Percentiles rank a stretch among this genome's conserved stretches.
Conservation (phyloP, 1,140 invertebrate genomes). For the Nasonia vitripennis region DNA sequence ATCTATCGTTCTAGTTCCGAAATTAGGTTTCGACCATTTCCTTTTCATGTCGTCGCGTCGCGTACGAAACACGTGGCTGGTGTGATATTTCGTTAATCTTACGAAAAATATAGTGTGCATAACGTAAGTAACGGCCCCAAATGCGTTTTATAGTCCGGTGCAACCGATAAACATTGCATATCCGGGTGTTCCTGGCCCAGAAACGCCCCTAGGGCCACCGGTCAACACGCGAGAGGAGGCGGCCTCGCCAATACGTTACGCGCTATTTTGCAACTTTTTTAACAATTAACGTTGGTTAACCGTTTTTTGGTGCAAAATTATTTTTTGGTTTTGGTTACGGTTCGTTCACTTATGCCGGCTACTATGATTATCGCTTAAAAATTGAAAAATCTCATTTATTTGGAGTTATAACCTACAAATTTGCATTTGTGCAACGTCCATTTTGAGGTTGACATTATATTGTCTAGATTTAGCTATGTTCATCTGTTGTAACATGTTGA, state of each 20-base stretch:
- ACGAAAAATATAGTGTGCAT: slow-evolving; percentile 59
- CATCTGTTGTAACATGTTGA: neutral
- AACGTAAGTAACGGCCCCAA: slow-evolving; percentile 59
- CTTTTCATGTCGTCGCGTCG: slow-evolving; percentile 65
- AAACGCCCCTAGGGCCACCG: neutral
- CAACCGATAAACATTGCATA: neutral
- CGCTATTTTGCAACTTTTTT: neutral
- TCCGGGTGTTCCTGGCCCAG: neutral
- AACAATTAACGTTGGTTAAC: neutral
- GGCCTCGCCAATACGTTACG: neutral
- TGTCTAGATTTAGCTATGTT: neutral
- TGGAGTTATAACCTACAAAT: neutral
- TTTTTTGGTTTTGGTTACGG: neutral
- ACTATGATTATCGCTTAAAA: neutral
- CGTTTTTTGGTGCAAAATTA: neutral
- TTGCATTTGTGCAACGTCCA: neutral
- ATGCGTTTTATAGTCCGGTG: neutral
- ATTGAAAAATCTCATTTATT: neutral
- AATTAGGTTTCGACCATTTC: slow-evolving; percentile 48
- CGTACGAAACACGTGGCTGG: slow-evolving; percentile 65
- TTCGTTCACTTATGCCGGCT: neutral
- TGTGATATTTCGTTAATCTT: slow-evolving; percentile 61
- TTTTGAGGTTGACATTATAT: neutral
- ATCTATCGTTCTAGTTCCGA: slow-evolving; percentile 29
- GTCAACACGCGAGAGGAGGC: neutral